Evolutionary conservation across 2,113 vertebrate genomes (phyloP).

Genomic region (Brachionichthys hirsutus): DNA sequence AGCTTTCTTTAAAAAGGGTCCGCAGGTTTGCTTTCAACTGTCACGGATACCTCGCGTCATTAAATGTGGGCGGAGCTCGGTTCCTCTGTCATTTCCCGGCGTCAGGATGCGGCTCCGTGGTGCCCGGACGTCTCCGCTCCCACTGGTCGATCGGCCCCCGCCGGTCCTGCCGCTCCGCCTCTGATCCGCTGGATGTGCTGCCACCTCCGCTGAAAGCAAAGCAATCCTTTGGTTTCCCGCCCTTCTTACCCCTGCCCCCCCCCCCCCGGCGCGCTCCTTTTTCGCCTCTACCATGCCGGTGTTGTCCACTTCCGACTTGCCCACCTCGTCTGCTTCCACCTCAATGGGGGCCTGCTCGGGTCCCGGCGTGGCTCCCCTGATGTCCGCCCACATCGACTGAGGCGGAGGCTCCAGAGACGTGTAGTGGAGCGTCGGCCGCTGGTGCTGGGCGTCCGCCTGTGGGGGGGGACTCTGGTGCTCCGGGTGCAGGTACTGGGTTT

Average conservation of each 20-base stretch:
- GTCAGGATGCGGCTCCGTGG: constrained; percentile 31
- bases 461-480: constrained; percentile 43
- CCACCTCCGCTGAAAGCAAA: constrained; percentile 48
- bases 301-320: constrained; percentile 5
- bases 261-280: constrained; percentile 32
- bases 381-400: constrained; percentile 46
- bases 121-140: constrained; percentile 48
- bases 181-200: constrained; percentile 66
- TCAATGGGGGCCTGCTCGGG: constrained; percentile 34
- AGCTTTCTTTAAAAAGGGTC: neutral
- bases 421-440: constrained; percentile 62
- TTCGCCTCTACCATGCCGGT: constrained; percentile 26
- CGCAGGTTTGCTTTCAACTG: neutral
- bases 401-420: constrained; percentile 58
- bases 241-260: constrained; percentile 35
- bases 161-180: constrained; percentile 55
- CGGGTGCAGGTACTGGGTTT: constrained; percentile 44
- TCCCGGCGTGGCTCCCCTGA: constrained; percentile 7
- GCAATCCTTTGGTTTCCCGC: constrained; percentile 51
- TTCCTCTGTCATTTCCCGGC: constrained; percentile 41
- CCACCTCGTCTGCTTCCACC: constrained; percentile 3
- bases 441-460: constrained; percentile 47
- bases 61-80: too few relatives aligned
- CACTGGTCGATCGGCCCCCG: constrained; percentile 56
- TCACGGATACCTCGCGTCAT: neutral